These are phyloP conservation scores for Scaptomyza cyrtandrae DNA, from an alignment of 2,888 invertebrate genomes.

Conservation along the genomic window DNA sequence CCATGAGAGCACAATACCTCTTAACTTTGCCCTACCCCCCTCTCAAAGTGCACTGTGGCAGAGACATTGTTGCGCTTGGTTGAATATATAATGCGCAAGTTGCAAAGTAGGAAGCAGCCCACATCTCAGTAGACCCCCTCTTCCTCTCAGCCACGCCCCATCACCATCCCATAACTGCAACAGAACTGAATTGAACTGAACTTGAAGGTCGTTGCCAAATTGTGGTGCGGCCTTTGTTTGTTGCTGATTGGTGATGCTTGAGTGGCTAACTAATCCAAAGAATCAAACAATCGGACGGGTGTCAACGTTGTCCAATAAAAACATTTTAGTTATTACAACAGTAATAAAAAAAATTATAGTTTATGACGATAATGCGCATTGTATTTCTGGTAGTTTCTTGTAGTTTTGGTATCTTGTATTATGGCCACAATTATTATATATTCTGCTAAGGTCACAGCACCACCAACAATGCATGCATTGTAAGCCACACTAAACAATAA, in stretches of 20 bases:
- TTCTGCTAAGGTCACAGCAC: constrained; percentile 53
- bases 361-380: constrained; percentile 31
- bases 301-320: constrained; percentile 32
- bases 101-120: constrained; percentile 71
- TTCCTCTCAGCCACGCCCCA: neutral
- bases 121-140: constrained; percentile 17
- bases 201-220: constrained; percentile 67
- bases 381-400: constrained; percentile 19
- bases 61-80: constrained; percentile 59
- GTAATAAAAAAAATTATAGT: constrained; percentile 41
- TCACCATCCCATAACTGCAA: neutral
- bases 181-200: neutral
- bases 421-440: constrained; percentile 47
- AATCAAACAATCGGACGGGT: constrained; percentile 38
- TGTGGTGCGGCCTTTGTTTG: constrained; percentile 40
- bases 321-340: neutral
- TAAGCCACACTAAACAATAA: constrained; percentile 4
- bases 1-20: constrained; percentile 58
- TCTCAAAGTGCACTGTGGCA: constrained; percentile 37
- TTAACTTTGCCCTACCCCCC: neutral
- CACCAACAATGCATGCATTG: constrained; percentile 15
- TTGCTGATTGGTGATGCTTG: constrained; percentile 50
- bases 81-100: constrained; percentile 74
- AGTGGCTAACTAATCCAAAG: constrained; percentile 54
- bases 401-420: constrained; percentile 18